Evolutionary conservation across 2,113 vertebrate genomes (phyloP).

Genomic region (Trogon surrucura): DNA sequence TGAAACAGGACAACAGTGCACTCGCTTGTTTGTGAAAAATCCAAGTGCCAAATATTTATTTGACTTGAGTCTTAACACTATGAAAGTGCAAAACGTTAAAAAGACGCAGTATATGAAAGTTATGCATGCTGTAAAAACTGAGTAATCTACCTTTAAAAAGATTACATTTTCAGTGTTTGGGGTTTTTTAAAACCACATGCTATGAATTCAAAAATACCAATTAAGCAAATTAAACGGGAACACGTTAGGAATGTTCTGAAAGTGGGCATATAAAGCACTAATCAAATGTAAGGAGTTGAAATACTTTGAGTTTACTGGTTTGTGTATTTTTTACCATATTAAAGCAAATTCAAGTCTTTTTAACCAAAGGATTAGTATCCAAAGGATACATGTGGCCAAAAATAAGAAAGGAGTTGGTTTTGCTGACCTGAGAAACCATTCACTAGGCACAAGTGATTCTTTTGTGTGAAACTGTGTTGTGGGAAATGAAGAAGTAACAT

Average conservation of each 20-base stretch:
- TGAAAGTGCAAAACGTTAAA: neutral
- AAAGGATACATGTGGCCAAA: neutral
- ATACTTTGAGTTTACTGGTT: neutral
- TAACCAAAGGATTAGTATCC: neutral
- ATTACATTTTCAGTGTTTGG: neutral
- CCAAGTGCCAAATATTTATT: neutral
- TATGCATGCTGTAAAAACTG: neutral
- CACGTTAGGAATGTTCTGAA: neutral
- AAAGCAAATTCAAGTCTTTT: neutral
- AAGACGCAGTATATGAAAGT: neutral
- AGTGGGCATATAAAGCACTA: neutral
- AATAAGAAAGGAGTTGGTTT: neutral
- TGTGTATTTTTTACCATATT: neutral
- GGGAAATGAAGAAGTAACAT: neutral
- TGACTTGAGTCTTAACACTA: neutral
- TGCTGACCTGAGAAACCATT: constrained; percentile 8
- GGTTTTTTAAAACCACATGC: neutral
- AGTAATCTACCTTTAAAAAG: neutral
- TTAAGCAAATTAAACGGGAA: neutral
- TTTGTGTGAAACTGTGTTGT: neutral
- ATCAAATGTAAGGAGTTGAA: neutral
- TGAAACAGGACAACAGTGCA: neutral
- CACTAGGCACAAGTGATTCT: neutral
- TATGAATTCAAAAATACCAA: neutral
- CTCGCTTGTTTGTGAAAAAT: neutral